Conservation (phyloP, 1,140 invertebrate genomes). For the Drosophila tsacasi region DNA sequence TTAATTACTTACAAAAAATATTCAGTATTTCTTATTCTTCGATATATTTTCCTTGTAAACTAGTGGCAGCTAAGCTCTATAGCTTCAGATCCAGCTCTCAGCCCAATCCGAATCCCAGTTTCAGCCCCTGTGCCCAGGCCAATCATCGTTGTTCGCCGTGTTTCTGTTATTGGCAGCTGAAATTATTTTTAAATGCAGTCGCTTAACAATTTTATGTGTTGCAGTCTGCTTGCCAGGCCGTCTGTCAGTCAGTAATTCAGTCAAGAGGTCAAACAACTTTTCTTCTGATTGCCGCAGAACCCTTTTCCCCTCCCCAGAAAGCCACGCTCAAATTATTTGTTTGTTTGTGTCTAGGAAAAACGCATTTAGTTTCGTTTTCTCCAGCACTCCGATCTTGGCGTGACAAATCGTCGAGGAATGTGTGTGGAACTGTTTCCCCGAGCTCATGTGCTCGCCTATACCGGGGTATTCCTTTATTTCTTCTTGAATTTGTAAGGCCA, state of each 20-base stretch:
- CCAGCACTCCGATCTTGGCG: slow-evolving; percentile 35
- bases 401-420: slow-evolving; percentile 79
- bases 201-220: slow-evolving; percentile 79
- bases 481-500: slow-evolving; percentile 51
- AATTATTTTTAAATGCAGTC: slow-evolving; percentile 83
- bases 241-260: slow-evolving; percentile 56
- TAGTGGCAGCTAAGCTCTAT: neutral
- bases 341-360: slow-evolving; percentile 55
- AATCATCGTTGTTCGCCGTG: slow-evolving; percentile 49
- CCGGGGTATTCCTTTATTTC: slow-evolving; percentile 24
- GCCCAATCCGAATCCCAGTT: slow-evolving; percentile 4
- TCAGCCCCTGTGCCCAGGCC: slow-evolving; percentile 39
- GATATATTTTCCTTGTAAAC: neutral
- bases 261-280: slow-evolving; percentile 81
- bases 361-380: slow-evolving; percentile 54
- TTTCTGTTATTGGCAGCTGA: slow-evolving; percentile 77
- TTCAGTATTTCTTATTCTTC: neutral
- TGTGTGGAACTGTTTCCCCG: slow-evolving; percentile 37
- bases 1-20: too few relatives aligned
- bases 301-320: neutral
- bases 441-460: slow-evolving; percentile 1
- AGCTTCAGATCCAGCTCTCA: slow-evolving; percentile 7
- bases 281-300: slow-evolving; percentile 53
- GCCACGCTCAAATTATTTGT: slow-evolving; percentile 64
- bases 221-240: slow-evolving; percentile 43